Base-by-base conservation (phyloP, 1,140 invertebrate species). In the Polyergus mexicanus region DNA sequence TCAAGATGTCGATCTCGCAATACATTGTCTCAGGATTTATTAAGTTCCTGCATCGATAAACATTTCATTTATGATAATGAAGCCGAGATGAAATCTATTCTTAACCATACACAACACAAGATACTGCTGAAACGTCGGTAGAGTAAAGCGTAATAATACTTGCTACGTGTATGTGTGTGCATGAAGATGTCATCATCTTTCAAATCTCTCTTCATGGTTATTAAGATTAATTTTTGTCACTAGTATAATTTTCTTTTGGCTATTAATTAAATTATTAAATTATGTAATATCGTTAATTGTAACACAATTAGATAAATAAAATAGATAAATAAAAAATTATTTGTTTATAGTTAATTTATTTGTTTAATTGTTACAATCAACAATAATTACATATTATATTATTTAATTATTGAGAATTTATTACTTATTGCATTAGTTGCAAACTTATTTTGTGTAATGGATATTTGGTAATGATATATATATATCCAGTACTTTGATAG, bases 31-130 rank as follows among this genome's bases (percentile, higher is more conserved):
- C 32, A 28, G 32, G 7, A 28, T 69, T 75, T 56, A 74, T 86
- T 66, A 65, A 80, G 65, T 75, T 75, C 72, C 38, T 56, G 56
- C 62, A 74, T 78, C 66, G 66, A 74, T 80, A 63, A 88, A 88
- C 60, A 35, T 38, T 77, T 69, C 16, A 80, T 66, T 85, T 78
- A 80, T 75, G 81, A 80, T 89, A 86, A 89, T 88, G 13, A 86
- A 63, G 22, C 58, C 56, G n/a, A 58, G 54, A 63, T 65, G 69
- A 41, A 85, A 85, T 85, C 69, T 47, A 72, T 84, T 77, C 58
- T 74, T n/a, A 85, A 56, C 22, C 5, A 32, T 2, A n/a, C 41
- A 47, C n/a, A 3, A n/a, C 5, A 51, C 16, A 51, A 5, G 4
- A 38, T 71, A 63, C 1, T 60, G 0, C 60, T 62, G n/a, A 72